Evolutionary conservation across 2,113 vertebrate genomes (phyloP), one percentile per base, ranked within the genome.

Genomic region (Podarcis cretensis): DNA sequence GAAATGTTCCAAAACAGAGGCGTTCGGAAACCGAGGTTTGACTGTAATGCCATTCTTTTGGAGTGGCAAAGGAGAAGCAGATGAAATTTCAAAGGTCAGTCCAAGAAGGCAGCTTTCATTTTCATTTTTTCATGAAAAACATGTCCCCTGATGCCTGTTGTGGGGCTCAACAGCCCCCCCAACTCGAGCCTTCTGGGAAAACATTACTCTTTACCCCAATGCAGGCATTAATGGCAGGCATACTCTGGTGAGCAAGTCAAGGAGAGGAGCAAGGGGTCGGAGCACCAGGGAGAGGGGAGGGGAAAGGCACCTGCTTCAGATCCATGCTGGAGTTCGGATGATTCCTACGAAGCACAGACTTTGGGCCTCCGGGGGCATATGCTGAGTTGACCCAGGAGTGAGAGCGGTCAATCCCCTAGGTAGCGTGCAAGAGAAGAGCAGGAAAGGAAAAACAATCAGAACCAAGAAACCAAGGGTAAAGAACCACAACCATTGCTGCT

Each of bases 301-400:
- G 87, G 81, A 74, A 85, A 87, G 91, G 98, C 98, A 98, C 98
- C 98, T 99, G 98, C 98, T 98, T 98, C 93, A 98, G 98, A 91
- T 99, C 98, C 86, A 97, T 97, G 97, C 97, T 98, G 85, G 98
- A 97, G 95, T 97, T 97, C 83, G 98, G 98, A 94, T 94, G 96
- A 25, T 97, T 98, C 95, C 98, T 97, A 63, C 98, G 97, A 89
- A 98, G 97, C 92, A 98, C 98, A 87, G 98, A 97, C 97, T 98
- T 98, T 95, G 97, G 97, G 96, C 98, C 98, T 92, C 98, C 98
- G 1, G 98, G 98, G 95, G 98, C 98, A 88, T 98, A 98, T 97
- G 98, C 97, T 91, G 98, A 98, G 95, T 98, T 98, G 97, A 99
- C 98, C 98, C 98, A 99, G 97, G 98, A 99, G 94, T 99, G 98